These are phyloP conservation scores for Melanotaenia nigrans DNA, from an alignment of 2,797 vertebrate species.

Conservation along the genomic window DNA sequence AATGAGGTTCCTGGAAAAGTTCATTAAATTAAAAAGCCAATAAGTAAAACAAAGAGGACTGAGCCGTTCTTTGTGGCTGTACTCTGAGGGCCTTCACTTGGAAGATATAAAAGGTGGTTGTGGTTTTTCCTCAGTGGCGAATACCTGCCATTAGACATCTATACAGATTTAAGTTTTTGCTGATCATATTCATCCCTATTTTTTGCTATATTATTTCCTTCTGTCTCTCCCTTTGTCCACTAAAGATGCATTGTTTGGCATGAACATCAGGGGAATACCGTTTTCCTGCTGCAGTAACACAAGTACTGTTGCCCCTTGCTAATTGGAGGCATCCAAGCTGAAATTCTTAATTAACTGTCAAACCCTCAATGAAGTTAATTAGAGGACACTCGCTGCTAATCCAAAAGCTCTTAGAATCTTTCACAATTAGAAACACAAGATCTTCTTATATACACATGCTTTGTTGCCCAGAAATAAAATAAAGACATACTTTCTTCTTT, in stretches of 20 bases:
- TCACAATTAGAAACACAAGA: constrained; percentile 72
- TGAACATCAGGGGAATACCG: constrained; percentile 74
- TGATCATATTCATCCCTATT: constrained; percentile 13
- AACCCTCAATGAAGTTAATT: constrained; percentile 87
- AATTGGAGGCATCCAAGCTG: constrained; percentile 88
- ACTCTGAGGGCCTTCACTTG: constrained; percentile 6
- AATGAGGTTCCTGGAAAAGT: constrained; percentile 34
- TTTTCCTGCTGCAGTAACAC: constrained; percentile 75
- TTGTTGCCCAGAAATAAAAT: constrained; percentile 22
- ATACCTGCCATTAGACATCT: constrained; percentile 8
- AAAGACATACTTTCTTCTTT: constrained; percentile 14
- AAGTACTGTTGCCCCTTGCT: constrained; percentile 78
- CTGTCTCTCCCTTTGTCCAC: constrained; percentile 43
- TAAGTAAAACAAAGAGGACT: constrained; percentile 20
- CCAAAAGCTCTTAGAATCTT: constrained; percentile 71
- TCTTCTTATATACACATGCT: constrained; percentile 15
- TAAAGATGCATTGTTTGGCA: constrained; percentile 61
- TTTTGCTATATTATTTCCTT: constrained; percentile 4
- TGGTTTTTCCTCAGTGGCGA: constrained; percentile 17
- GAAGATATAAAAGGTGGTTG: constrained; percentile 16
- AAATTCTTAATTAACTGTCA: constrained; percentile 90
- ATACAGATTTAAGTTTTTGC: constrained; percentile 3
- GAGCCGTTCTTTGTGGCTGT: constrained; percentile 12
- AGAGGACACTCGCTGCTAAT: constrained; percentile 84
- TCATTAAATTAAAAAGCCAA: constrained; percentile 15